Conservation (phyloP, 2,113 vertebrate genomes). For the Ailurus styani region DNA sequence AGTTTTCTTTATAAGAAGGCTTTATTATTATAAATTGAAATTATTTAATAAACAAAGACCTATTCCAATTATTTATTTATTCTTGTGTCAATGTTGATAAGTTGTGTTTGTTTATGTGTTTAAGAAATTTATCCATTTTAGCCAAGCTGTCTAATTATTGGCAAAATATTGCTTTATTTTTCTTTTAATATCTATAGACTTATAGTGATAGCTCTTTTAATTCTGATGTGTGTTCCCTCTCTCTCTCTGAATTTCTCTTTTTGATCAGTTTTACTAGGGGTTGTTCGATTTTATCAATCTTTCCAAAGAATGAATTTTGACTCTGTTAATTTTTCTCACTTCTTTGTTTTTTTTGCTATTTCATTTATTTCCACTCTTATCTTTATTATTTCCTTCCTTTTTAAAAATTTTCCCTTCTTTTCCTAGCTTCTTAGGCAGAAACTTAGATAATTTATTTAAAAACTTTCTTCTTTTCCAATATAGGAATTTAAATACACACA, state of each 20-base stretch:
- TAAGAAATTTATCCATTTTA: constrained; percentile 10
- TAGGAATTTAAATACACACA: not conserved
- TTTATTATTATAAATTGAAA: constrained; percentile 3
- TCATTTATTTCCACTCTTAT: not conserved
- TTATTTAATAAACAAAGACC: not conserved
- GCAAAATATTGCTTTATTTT: constrained; percentile 1
- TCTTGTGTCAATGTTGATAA: not conserved
- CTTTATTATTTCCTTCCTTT: not conserved
- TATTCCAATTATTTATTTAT: not conserved
- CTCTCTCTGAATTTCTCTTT: not conserved
- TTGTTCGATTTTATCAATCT: not conserved
- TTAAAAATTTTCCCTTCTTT: not conserved
- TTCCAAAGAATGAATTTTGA: not conserved
- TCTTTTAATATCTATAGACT: not conserved
- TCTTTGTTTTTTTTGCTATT: not conserved
- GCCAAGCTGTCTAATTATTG: not conserved
- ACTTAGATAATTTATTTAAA: not conserved
- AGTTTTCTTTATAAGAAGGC: not conserved
- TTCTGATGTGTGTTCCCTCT: not conserved
- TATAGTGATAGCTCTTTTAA: not conserved
- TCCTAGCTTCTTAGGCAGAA: not conserved
- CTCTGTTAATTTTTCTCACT: not conserved
- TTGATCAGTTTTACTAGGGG: not conserved
- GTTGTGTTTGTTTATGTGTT: not conserved
- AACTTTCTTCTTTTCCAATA: not conserved